Percentiles rank a stretch among this genome's conserved stretches.
Evolutionary conservation across 53 echinoderm and acorn worm genomes (phyloP).

Genomic region (Patiria pectinifera): DNA sequence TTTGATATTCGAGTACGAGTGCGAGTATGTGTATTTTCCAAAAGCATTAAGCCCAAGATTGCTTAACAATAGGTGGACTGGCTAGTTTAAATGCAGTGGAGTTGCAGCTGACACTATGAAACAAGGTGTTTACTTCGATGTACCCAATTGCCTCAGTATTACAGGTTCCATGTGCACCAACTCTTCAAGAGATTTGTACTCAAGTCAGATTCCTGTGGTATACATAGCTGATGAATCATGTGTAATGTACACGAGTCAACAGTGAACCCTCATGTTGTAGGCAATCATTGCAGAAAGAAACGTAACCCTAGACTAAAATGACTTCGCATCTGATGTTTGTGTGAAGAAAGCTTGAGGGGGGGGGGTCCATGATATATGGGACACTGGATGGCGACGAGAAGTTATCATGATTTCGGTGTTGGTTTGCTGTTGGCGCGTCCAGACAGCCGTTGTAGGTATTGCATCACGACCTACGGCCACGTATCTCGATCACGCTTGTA

Average conservation of each 20-base stretch:
- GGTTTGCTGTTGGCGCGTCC: not conserved
- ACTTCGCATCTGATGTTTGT: conserved; percentile 12
- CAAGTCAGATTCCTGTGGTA: not conserved
- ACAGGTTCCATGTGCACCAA: no score
- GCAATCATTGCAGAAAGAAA: not conserved
- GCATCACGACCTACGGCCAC: not conserved
- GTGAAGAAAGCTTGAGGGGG: not conserved
- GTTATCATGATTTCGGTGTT: not conserved
- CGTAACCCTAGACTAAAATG: conserved; percentile 21
- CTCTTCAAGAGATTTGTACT: not conserved
- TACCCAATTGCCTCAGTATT: no score
- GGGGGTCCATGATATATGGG: not conserved
- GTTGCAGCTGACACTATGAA: no score
- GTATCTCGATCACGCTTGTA: not conserved
- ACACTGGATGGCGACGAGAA: not conserved
- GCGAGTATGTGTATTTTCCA: no score
- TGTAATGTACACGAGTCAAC: not conserved
- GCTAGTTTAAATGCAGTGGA: no score
- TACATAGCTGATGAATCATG: not conserved
- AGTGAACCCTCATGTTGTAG: not conserved
- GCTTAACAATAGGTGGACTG: no score
- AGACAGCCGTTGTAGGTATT: not conserved
- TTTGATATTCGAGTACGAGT: no score
- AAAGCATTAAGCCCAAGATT: no score
- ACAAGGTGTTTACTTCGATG: no score